Evolutionary conservation across 2,113 vertebrate species (phyloP).

Genomic region (Toxotes jaculatrix): DNA sequence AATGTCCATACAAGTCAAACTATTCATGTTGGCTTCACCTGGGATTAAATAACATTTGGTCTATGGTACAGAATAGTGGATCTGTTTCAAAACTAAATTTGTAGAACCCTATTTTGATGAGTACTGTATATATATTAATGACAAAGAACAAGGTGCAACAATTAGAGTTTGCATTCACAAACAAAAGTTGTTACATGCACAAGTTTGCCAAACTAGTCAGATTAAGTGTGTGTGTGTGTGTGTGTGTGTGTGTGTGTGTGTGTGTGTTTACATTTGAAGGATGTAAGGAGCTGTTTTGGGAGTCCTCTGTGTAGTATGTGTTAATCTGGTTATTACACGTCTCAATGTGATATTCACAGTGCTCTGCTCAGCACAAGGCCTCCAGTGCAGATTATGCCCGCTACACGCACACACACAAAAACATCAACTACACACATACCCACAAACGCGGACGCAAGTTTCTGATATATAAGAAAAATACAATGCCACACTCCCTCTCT

Average conservation of each 20-base stretch:
- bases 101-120: background rate
- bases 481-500: constrained; percentile 33
- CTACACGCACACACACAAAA: constrained; percentile 50
- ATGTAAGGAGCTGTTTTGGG: constrained; percentile 63
- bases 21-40: background rate
- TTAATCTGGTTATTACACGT: constrained; percentile 80
- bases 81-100: background rate
- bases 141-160: background rate
- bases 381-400: constrained; percentile 73
- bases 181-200: background rate
- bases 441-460: constrained; percentile 15
- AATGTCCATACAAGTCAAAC: background rate
- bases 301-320: constrained; percentile 60
- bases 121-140: background rate
- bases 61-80: background rate
- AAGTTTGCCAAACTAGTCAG: background rate
- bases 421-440: constrained; percentile 41
- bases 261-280: constrained; percentile 32
- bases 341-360: constrained; percentile 73
- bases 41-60: background rate
- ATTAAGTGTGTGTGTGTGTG: background rate
- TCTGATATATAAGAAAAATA: constrained; percentile 39
- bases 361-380: constrained; percentile 70
- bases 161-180: background rate
- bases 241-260: constrained; percentile 5